Conservation (phyloP, 2,888 invertebrate genomes). For the Lymantria monacha region DNA sequence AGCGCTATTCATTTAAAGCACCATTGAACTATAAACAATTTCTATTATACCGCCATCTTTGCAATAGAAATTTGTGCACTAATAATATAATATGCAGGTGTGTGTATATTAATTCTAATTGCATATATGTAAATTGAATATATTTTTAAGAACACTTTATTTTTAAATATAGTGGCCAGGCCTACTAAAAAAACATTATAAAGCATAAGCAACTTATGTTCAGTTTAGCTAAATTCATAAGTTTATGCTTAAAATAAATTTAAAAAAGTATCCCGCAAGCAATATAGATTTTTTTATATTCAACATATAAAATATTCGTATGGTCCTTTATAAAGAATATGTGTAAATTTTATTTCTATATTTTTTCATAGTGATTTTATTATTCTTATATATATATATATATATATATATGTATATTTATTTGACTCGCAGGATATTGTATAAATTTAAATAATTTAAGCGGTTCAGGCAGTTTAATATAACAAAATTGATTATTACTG, state of each 20-base stretch:
- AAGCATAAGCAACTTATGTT: constrained; percentile 6
- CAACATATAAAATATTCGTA: background rate
- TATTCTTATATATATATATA: background rate
- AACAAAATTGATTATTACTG: constrained; percentile 5
- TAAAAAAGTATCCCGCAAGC: constrained; percentile 8
- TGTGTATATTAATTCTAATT: too few relatives aligned
- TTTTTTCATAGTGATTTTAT: background rate
- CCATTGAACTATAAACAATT: too few relatives aligned
- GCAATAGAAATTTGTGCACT: too few relatives aligned
- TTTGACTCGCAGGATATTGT: constrained; percentile 6
- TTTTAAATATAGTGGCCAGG: background rate
- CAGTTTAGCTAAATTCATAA: constrained; percentile 2
- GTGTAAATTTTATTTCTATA: background rate
- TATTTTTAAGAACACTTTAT: too few relatives aligned
- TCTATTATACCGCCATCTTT: too few relatives aligned
- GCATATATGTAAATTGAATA: too few relatives aligned
- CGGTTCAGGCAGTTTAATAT: constrained; percentile 2
- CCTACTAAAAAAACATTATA: background rate
- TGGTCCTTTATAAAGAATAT: background rate
- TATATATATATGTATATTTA: background rate
- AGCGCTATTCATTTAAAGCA: too few relatives aligned
- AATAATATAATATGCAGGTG: too few relatives aligned
- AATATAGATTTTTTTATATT: background rate
- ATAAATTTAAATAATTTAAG: constrained; percentile 7
- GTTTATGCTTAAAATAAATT: background rate